Evolutionary conservation across 2,888 invertebrate species (phyloP).

Genomic region (Thymelicus lineola): DNA sequence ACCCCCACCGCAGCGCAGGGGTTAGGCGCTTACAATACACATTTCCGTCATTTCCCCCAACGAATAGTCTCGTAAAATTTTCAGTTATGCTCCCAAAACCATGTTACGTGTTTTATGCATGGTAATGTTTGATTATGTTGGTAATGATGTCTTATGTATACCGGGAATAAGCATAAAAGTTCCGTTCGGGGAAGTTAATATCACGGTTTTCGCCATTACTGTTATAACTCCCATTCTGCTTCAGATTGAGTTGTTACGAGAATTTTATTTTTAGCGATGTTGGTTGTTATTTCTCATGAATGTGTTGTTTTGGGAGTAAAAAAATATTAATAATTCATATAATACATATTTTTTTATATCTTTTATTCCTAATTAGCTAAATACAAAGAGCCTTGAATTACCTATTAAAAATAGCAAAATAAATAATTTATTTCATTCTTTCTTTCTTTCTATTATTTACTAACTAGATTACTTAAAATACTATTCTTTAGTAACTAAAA

Average conservation of each 20-base stretch:
- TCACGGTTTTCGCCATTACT: constrained; percentile 17
- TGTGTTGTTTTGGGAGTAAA: too few species aligned
- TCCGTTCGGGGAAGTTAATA: neutral
- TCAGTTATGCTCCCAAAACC: constrained; percentile 41
- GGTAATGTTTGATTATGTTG: constrained; percentile 31
- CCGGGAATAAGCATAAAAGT: constrained; percentile 3
- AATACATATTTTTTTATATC: too few species aligned
- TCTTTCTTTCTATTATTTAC: too few species aligned
- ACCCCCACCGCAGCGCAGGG: constrained; percentile 41
- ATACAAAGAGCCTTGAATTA: too few species aligned
- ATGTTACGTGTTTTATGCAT: constrained; percentile 26
- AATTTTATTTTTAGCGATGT: constrained; percentile 3
- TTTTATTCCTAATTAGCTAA: too few species aligned
- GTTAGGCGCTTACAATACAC: constrained; percentile 33
- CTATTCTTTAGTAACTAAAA: too few species aligned
- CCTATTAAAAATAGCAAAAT: too few species aligned
- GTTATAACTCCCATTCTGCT: constrained; percentile 18
- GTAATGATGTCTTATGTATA: constrained; percentile 34
- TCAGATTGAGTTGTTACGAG: constrained; percentile 11
- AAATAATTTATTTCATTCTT: too few species aligned
- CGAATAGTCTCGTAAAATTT: constrained; percentile 51
- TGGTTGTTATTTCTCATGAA: too few species aligned
- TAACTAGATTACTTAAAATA: too few species aligned
- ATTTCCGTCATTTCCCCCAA: constrained; percentile 37
- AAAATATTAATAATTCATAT: too few species aligned